These are phyloP conservation scores for Carapus acus DNA, from an alignment of 2,797 vertebrate genomes.

Conservation along the genomic window DNA sequence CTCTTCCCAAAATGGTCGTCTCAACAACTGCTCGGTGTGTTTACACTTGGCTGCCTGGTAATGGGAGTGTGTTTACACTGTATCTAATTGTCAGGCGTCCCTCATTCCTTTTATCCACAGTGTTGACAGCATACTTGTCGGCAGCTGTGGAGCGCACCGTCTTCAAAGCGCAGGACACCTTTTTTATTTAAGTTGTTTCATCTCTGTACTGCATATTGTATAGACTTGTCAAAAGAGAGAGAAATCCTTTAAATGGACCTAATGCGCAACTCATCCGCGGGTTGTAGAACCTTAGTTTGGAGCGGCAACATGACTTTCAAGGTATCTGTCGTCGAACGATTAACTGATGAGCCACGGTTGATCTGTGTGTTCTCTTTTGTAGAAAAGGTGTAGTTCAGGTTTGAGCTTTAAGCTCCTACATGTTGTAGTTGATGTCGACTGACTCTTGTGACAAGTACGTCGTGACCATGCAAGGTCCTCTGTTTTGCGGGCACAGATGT, in stretches of 20 bases:
- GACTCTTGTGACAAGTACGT: no score
- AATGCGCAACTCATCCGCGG: slow-evolving; percentile 71
- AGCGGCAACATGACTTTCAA: slow-evolving; percentile 56
- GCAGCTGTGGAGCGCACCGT: slow-evolving; percentile 53
- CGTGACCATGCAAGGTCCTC: no score
- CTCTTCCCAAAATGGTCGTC: slow-evolving; percentile 32
- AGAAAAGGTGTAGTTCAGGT: not conserved
- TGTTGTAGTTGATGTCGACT: slow-evolving; percentile 12
- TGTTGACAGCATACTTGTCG: slow-evolving; percentile 53
- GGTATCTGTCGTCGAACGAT: slow-evolving; percentile 45
- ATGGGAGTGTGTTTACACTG: slow-evolving; percentile 59
- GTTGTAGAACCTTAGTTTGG: slow-evolving; percentile 56
- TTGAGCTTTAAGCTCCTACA: not conserved
- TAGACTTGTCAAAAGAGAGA: slow-evolving; percentile 58
- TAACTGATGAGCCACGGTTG: slow-evolving; percentile 31
- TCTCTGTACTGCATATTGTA: slow-evolving; percentile 58
- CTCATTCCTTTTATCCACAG: slow-evolving; percentile 33
- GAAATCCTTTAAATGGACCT: slow-evolving; percentile 69
- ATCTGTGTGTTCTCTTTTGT: slow-evolving; percentile 22
- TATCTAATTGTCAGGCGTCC: slow-evolving; percentile 49
- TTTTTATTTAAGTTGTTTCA: slow-evolving; percentile 62
- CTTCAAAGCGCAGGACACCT: slow-evolving; percentile 61
- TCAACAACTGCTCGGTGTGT: slow-evolving; percentile 35
- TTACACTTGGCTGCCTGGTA: slow-evolving; percentile 51
- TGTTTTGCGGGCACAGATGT: no score